A percentile compares a stretch with the other conserved stretches of the same genome.
These are phyloP conservation scores for Melolontha melolontha DNA, from an alignment of 2,888 invertebrate genomes.

Conservation along the genomic window DNA sequence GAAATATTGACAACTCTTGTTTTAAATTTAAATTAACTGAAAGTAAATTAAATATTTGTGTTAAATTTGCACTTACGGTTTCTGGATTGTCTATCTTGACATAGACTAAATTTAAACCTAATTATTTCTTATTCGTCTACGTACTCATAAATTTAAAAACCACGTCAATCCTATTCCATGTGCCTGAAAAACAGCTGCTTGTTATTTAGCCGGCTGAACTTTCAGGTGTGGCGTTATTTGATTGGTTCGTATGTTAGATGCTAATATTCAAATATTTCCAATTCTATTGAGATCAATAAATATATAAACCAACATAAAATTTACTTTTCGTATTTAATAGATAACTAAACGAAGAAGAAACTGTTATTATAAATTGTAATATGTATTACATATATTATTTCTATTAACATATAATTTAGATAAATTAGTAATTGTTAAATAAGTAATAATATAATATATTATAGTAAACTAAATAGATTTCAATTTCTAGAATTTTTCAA, in stretches of 20 bases:
- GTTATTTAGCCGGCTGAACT: constrained; percentile 43
- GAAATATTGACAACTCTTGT: constrained; percentile 21
- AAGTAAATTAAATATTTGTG: constrained; percentile 4
- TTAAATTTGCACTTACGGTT: constrained; percentile 19
- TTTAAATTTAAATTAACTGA: constrained; percentile 19
- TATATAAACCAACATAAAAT: background rate
- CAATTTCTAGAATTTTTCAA: too few species aligned
- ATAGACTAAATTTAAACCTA: constrained; percentile 17
- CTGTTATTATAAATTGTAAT: too few species aligned
- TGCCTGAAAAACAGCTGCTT: constrained; percentile 44
- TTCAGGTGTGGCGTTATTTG: constrained; percentile 48
- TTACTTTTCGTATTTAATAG: too few species aligned
- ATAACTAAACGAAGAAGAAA: too few species aligned
- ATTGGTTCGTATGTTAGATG: constrained; percentile 42
- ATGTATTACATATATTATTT: too few species aligned
- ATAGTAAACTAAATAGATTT: too few species aligned
- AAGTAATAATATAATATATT: too few species aligned
- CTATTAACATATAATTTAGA: too few species aligned
- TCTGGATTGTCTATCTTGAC: background rate
- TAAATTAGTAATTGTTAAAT: too few species aligned
- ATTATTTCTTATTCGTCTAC: constrained; percentile 33
- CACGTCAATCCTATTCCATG: constrained; percentile 41
- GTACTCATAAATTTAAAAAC: constrained; percentile 37
- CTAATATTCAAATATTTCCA: constrained; percentile 4
- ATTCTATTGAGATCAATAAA: background rate